A percentile compares a stretch with the other conserved stretches of the same genome.
phyloP scores from a whole-genome alignment of 2,113 vertebrate species.

The Pelodiscus sinensis region DNA sequence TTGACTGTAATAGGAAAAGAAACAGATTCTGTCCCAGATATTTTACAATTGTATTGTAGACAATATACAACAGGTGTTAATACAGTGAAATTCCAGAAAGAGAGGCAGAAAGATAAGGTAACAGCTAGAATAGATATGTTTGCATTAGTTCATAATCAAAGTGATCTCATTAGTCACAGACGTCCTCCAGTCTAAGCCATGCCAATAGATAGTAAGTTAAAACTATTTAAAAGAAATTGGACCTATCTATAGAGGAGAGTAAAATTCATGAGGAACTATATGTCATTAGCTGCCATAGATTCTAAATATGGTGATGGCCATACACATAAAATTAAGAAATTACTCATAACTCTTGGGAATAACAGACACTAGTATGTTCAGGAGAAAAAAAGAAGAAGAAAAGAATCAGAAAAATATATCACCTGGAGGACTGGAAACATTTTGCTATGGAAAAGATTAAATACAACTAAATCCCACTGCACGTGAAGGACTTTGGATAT shows the following conservation, averaged over 20 bases:
- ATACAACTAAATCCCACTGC: neutral
- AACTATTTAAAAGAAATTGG: fast-evolving
- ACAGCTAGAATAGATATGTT: neutral
- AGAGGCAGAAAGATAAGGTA: neutral
- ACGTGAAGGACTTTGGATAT: neutral
- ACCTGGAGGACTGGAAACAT: neutral
- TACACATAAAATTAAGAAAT: neutral
- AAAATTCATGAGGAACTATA: neutral
- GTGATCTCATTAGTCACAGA: neutral
- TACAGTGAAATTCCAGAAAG: neutral
- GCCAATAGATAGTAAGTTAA: neutral
- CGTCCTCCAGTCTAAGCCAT: neutral
- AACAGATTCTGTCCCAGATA: neutral
- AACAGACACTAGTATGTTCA: neutral
- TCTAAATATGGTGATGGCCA: neutral
- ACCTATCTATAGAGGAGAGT: neutral
- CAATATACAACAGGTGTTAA: neutral
- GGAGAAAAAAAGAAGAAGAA: neutral
- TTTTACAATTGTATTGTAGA: neutral
- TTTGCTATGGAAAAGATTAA: neutral
- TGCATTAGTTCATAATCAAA: neutral
- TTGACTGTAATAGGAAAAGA: neutral
- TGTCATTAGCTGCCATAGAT: neutral
- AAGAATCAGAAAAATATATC: neutral
- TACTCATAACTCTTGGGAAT: neutral